A percentile compares a stretch with the other conserved stretches of the same genome.
These are phyloP conservation scores for Portevinia maculata DNA, from an alignment of 2,888 invertebrate genomes.

Conservation along the genomic window DNA sequence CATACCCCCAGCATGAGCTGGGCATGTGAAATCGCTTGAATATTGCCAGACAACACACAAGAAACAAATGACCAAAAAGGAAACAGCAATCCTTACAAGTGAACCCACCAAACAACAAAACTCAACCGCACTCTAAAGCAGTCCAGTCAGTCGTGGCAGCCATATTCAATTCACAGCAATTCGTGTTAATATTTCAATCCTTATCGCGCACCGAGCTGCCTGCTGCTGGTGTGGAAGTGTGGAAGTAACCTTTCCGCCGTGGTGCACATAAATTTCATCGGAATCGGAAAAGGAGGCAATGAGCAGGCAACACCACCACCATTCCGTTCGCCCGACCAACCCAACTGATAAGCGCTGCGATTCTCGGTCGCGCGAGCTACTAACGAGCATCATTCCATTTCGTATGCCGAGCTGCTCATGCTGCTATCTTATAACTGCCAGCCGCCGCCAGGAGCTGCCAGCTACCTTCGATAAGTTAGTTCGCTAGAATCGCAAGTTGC, in stretches of 20 bases:
- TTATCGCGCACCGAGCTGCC: conserved; percentile 74
- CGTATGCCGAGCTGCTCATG: conserved; percentile 31
- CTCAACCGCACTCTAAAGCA: conserved; percentile 26
- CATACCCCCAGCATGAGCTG: neutral
- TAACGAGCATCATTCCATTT: conserved; percentile 70
- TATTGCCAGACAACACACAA: conserved; percentile 13
- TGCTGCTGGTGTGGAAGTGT: conserved; percentile 65
- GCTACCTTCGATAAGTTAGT: conserved; percentile 72
- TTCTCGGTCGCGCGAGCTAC: conserved; percentile 57
- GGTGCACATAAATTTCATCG: conserved; percentile 72
- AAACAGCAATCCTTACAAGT: conserved; percentile 64
- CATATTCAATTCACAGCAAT: conserved; percentile 71
- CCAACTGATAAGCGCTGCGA: conserved; percentile 63
- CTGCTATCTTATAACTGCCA: conserved; percentile 69
- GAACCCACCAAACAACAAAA: conserved; percentile 3
- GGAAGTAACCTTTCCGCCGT: conserved; percentile 73
- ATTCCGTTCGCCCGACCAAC: conserved; percentile 37
- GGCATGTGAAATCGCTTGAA: conserved; percentile 6
- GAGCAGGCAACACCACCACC: conserved; percentile 35
- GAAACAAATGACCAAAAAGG: conserved; percentile 68
- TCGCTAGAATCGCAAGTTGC: conserved; percentile 62
- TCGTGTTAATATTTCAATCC: conserved; percentile 76
- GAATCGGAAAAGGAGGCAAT: conserved; percentile 65
- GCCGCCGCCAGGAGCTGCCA: conserved; percentile 69
- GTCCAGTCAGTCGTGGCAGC: conserved; percentile 50